Evolutionary conservation across 2,113 vertebrate species (phyloP).

Genomic region (Melanerpes aurifrons): DNA sequence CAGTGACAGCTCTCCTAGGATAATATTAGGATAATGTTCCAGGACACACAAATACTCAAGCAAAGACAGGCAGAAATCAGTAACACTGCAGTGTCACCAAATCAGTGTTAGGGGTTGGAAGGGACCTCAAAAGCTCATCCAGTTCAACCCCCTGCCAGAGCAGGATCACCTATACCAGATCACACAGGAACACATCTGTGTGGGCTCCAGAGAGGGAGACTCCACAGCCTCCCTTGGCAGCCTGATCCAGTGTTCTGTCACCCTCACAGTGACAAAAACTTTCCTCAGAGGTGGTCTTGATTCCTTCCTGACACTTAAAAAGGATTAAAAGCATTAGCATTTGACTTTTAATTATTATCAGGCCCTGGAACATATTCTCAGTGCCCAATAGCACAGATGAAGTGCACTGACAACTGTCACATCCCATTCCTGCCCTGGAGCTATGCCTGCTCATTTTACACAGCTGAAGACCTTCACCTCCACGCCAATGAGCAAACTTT

Average conservation of each 20-base stretch:
- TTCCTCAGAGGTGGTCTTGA: background rate
- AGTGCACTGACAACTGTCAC: background rate
- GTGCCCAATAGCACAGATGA: background rate
- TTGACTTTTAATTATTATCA: background rate
- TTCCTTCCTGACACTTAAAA: background rate
- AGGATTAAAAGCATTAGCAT: background rate
- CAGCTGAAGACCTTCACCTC: background rate
- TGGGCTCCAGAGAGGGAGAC: no score
- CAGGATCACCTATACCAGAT: no score
- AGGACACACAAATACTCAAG: background rate
- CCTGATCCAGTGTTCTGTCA: no score
- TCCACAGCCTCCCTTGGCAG: no score
- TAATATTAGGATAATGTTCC: background rate
- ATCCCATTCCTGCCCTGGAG: background rate
- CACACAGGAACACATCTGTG: no score
- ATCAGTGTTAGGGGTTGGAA: no score
- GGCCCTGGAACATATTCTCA: background rate
- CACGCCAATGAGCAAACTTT: background rate
- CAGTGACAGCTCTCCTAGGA: background rate
- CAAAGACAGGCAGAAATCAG: background rate
- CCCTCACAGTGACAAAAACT: no score
- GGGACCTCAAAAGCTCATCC: no score
- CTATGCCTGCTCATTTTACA: background rate
- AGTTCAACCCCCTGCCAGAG: no score
- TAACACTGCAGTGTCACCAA: background rate